Conservation (phyloP, 2,888 invertebrate species). For the Drosophila testacea region DNA sequence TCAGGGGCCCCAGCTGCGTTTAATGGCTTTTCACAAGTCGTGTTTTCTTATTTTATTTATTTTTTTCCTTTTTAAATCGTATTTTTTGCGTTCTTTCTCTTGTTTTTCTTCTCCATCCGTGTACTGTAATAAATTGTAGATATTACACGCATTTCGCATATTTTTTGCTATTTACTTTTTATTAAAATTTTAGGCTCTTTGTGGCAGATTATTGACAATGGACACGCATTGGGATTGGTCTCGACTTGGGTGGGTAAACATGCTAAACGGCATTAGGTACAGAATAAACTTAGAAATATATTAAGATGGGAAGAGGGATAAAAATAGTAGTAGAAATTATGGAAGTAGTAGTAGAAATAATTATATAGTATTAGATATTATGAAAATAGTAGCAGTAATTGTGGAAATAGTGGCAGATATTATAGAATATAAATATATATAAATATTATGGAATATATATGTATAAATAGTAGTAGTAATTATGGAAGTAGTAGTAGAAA, state of each 20-base stretch:
- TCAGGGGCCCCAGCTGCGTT: constrained; percentile 71
- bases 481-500: no score
- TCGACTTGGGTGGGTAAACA: constrained; percentile 9
- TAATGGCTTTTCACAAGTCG: constrained; percentile 79
- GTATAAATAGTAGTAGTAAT: no score
- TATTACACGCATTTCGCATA: constrained; percentile 68
- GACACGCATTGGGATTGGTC: constrained; percentile 9
- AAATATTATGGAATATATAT: no score
- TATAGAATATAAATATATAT: no score
- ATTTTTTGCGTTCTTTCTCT: constrained; percentile 28
- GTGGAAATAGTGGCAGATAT: no score
- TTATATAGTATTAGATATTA: no score
- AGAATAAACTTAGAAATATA: constrained; percentile 4
- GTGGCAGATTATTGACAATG: constrained; percentile 47
- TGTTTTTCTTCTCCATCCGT: constrained; percentile 6
- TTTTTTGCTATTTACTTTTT: constrained; percentile 66
- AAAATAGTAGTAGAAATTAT: no score
- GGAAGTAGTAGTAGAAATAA: no score
- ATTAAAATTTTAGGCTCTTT: constrained; percentile 60
- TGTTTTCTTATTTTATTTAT: constrained; percentile 54
- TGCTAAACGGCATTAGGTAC: constrained; percentile 12
- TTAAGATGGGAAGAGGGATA: neutral
- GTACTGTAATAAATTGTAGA: constrained; percentile 67
- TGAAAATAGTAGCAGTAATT: no score
- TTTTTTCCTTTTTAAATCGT: constrained; percentile 57